Base-by-base conservation (phyloP, 1,140 invertebrate species). In the Hermetia illucens region DNA sequence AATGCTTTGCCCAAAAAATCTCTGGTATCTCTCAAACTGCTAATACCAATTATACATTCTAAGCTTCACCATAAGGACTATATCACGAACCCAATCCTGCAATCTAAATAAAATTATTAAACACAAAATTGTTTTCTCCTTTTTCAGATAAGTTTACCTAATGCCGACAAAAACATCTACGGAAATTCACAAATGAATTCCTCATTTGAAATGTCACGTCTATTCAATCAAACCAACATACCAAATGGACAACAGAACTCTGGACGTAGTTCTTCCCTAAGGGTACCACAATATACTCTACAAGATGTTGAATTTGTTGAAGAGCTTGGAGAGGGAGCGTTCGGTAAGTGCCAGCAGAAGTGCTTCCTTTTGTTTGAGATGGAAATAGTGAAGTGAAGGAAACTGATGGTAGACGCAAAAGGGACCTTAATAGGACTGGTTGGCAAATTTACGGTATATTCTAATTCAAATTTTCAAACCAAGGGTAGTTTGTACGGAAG, bases 281-380 rank as follows among this genome's bases (percentile, higher is more conserved):
- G 75, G 58, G 74, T 84, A 45, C 75, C 74, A 49, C 80, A 71
- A 44, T 90, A 75, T 64, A 73, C 72, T 2, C 62, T 80, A 38
- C 76, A 79, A 32, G 82, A 85, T 53, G 81, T 96, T 1, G 70
- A 81, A 40, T 94, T 96, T 52, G 66, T 93, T 22, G 87, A 96
- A 60, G 92, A 96, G 61, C 64, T 98, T 2, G 92, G 92, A 9
- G 91, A 97, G 69, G 92, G 92, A 18, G 88, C 90, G 33, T 98
- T 95, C 66, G 93, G 92, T 69, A 72, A 70, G 33, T 34, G 24
- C n/a, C n/a, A n/a, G n/a, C n/a, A 31, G 24, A 27, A 27, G 24
- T 27, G 8, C 24, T 27, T 27, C 24, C 8, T 8, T 35, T 5
- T 35, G 17, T 18, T 21, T 17, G n/a, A n/a, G n/a, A n/a, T n/a